phyloP scores from a whole-genome alignment of 2,888 invertebrate genomes.

The Matsumyia berberina region DNA sequence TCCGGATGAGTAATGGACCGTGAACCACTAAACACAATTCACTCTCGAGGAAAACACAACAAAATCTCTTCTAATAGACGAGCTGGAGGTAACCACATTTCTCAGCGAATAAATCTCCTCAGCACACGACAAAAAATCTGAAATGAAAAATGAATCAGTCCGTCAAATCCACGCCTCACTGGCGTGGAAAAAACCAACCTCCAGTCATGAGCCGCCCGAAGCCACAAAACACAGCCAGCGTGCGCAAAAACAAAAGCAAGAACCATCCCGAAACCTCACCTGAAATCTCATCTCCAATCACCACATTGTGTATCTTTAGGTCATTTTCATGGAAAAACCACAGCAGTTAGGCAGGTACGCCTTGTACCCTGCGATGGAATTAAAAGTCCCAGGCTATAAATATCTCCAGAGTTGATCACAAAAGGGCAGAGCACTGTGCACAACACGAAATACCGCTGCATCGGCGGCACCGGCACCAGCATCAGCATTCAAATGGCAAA shows the following conservation, averaged over 20 bases:
- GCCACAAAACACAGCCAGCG: too few species aligned
- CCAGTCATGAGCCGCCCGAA: background rate
- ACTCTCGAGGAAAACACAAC: background rate
- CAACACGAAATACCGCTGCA: background rate
- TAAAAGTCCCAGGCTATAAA: conserved; percentile 65
- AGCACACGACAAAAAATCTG: background rate
- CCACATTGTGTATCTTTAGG: conserved; percentile 62
- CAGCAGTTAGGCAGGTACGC: conserved; percentile 48
- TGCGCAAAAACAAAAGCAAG: background rate
- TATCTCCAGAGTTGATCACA: conserved; percentile 67
- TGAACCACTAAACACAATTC: background rate
- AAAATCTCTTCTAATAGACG: background rate
- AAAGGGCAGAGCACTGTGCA: conserved; percentile 50
- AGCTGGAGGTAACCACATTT: background rate
- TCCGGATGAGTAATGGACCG: background rate
- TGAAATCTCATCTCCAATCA: conserved; percentile 49
- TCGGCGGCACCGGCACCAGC: background rate
- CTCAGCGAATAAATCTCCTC: background rate
- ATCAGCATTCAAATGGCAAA: conserved; percentile 44
- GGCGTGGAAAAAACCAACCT: background rate
- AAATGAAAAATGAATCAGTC: background rate
- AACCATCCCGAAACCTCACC: conserved; percentile 21
- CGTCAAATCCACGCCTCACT: background rate
- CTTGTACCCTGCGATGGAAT: conserved; percentile 42
- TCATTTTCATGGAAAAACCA: conserved; percentile 54